A percentile compares a stretch with the other conserved stretches of the same genome.
Conservation (phyloP, 2,113 vertebrate genomes). For the Crypturellus undulatus region DNA sequence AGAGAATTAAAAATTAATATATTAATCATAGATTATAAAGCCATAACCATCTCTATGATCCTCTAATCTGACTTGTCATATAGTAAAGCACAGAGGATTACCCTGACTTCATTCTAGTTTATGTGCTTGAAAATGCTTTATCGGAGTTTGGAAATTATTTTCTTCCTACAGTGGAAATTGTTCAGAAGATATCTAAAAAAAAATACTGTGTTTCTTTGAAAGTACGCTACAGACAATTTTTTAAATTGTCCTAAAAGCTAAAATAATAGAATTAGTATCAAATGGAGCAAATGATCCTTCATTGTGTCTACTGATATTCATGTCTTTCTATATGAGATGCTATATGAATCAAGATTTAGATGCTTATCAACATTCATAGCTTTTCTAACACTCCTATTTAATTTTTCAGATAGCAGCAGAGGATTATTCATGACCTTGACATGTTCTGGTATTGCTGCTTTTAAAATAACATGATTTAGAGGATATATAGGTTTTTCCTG, state of each 20-base stretch:
- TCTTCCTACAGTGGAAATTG: background rate
- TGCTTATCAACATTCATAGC: background rate
- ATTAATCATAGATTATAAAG: slow-evolving; percentile 39
- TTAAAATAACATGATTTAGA: background rate
- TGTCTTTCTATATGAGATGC: background rate
- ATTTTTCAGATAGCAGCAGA: background rate
- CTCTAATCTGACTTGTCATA: slow-evolving; percentile 18
- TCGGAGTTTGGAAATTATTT: background rate
- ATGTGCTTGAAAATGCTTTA: slow-evolving; percentile 4
- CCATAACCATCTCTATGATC: background rate
- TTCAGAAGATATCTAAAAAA: background rate
- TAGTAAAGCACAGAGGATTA: slow-evolving; percentile 41
- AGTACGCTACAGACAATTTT: background rate
- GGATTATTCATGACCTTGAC: background rate
- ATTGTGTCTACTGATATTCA: background rate
- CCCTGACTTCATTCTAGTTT: background rate
- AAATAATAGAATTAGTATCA: background rate
- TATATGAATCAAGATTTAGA: background rate
- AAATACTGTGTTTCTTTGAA: background rate
- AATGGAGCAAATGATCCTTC: background rate
- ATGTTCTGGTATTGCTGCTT: background rate
- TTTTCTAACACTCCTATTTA: background rate
- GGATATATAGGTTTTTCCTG: background rate
- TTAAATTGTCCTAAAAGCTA: background rate
- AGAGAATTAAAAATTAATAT: slow-evolving; percentile 23